These are phyloP conservation scores for Micromussa lordhowensis DNA, from an alignment of 92 coral and sea anemone genomes.

Conservation along the genomic window DNA sequence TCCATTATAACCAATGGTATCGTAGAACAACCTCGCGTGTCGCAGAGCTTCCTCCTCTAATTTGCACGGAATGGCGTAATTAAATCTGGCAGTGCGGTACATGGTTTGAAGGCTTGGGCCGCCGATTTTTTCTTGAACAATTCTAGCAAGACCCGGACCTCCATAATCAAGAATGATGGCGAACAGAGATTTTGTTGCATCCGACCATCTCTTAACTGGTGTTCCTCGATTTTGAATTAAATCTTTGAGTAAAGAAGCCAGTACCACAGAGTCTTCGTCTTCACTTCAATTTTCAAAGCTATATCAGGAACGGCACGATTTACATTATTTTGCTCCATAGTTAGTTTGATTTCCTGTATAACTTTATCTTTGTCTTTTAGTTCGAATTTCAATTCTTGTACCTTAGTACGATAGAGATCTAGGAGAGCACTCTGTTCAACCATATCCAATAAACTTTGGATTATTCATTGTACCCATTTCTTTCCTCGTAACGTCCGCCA, in stretches of 20 bases:
- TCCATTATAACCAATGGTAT: slow-evolving; percentile 1
- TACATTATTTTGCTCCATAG: slow-evolving; percentile 20
- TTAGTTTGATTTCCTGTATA: slow-evolving; percentile 15
- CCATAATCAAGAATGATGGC: background rate
- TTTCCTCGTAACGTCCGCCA: slow-evolving; percentile 25
- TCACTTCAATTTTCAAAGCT: slow-evolving; percentile 44
- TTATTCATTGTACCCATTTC: slow-evolving; percentile 32
- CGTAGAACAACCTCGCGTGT: background rate
- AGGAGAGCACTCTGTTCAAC: slow-evolving; percentile 34
- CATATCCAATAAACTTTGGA: slow-evolving; percentile 50
- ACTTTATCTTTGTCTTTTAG: slow-evolving; percentile 22
- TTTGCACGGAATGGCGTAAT: too few species aligned
- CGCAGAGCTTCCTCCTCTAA: too few species aligned
- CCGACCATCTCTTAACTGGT: slow-evolving; percentile 36
- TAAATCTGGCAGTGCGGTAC: too few species aligned
- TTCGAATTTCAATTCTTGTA: slow-evolving; percentile 12
- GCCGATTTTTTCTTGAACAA: slow-evolving; percentile 6
- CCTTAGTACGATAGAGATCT: slow-evolving; percentile 20
- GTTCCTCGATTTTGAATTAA: slow-evolving; percentile 37
- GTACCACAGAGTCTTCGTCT: slow-evolving; percentile 14
- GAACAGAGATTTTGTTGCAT: slow-evolving; percentile 51
- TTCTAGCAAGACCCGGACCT: slow-evolving; percentile 22
- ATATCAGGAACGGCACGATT: slow-evolving; percentile 21
- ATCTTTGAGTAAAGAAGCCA: slow-evolving; percentile 24
- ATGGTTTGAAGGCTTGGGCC: slow-evolving; percentile 5